Base-by-base conservation (phyloP, 2,113 vertebrate species). In the Oryzias melastigma region DNA sequence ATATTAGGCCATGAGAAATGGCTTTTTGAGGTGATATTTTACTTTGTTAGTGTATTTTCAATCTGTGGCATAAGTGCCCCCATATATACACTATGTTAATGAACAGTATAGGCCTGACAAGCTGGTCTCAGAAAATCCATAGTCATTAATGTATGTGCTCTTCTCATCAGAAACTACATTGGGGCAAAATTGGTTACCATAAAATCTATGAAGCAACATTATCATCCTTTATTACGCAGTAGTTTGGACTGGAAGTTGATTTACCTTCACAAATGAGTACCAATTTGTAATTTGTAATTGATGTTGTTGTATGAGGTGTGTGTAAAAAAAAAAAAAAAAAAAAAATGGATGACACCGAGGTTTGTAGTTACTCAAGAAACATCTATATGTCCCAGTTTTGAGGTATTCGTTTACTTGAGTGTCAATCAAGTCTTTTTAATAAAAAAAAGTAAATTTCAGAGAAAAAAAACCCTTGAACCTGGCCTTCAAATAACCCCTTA, bases 91-190 rank as follows among this genome's bases (percentile, higher is more conserved):
- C 48, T 41, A 65, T 65, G 51, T 52, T 77, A 67, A 84, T 72
- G 68, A 78, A 68, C 17, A 58, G 66, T 53, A 58, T 24, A 52
- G 13, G 56, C 0, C 48, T 59, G 75, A 68, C 53, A 64, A 60
- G 66, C 45, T 70, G 7, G 29, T 22, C 60, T 66, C 18, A n/a
- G 42, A 35, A 74, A 78, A 85, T 82, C 69, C 65, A 82, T 65
- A 75, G 64, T 77, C 65, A 75, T 71, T 75, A 67, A 69, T 75
- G 58, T 52, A 57, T 2, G 1, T 51, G 54, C 35, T 74, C 58
- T 51, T 62, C 73, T 70, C 55, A 65, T 81, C 63, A 65, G 56
- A 82, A 75, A 77, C 81, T 61, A 74, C 65, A 70, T 68, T 75
- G 46, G 62, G 45, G 60, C 46, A 48, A 70, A 75, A 71, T 73